Evolutionary conservation across 2,888 invertebrate species (phyloP).

Genomic region (Caenorhabditis plicata): DNA sequence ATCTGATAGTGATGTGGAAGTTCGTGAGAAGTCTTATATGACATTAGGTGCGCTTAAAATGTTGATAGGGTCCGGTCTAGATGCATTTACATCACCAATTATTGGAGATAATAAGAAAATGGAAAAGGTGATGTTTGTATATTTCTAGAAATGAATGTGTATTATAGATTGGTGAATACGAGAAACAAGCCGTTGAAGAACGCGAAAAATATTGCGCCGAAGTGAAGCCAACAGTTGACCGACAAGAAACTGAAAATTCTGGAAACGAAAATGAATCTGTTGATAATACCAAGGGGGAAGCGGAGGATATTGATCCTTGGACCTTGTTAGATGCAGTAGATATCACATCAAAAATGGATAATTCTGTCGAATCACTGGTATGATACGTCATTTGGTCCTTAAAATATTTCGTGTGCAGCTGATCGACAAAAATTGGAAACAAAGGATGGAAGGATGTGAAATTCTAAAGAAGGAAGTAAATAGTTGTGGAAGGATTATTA

Average conservation of each 20-base stretch:
- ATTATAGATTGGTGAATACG: conserved; percentile 21
- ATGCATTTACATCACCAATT: conserved; percentile 18
- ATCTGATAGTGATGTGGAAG: conserved; percentile 31
- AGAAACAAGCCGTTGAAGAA: conserved; percentile 21
- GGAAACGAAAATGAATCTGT: background rate
- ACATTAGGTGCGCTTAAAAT: conserved; percentile 34
- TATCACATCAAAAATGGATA: conserved; percentile 69
- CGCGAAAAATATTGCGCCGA: conserved; percentile 3
- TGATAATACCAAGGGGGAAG: background rate
- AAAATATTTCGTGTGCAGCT: conserved; percentile 3
- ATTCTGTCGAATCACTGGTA: conserved; percentile 7
- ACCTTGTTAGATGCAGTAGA: conserved; percentile 89
- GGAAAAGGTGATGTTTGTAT: too few species aligned
- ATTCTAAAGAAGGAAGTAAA: conserved; percentile 22
- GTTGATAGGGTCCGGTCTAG: conserved; percentile 24
- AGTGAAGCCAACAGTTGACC: background rate
- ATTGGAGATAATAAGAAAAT: conserved; percentile 33
- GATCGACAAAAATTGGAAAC: conserved; percentile 32
- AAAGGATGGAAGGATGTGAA: conserved; percentile 17
- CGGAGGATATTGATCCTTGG: conserved; percentile 77
- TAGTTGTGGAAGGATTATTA: conserved; percentile 7
- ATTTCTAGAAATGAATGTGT: too few species aligned
- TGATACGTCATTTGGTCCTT: background rate
- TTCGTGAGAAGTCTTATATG: conserved; percentile 39
- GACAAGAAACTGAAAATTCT: too few species aligned